Conservation (phyloP, 2,113 vertebrate genomes). For the Antidorcas marsupialis region DNA sequence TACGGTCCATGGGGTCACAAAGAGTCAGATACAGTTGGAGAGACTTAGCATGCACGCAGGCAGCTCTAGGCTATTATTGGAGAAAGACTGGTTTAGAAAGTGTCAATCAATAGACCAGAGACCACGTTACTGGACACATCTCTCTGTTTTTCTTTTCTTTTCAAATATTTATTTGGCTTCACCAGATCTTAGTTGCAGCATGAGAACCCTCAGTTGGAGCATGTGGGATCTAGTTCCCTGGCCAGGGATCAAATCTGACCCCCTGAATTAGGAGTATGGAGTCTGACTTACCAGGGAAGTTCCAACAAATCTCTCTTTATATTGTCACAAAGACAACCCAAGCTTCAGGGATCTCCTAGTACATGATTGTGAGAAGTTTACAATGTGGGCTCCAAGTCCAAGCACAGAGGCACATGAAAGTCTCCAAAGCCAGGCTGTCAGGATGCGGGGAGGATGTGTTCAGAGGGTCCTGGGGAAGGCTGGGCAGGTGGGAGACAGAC, state of each 20-base stretch:
- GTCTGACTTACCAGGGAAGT: neutral
- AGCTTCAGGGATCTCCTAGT: neutral
- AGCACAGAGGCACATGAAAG: neutral
- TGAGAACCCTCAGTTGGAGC: neutral
- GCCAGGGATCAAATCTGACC: neutral
- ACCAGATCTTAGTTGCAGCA: neutral
- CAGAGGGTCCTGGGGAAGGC: neutral
- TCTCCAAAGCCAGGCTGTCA: neutral
- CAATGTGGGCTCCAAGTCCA: neutral
- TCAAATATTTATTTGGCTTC: neutral
- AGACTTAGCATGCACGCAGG: fast-evolving
- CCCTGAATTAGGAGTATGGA: neutral
- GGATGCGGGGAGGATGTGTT: neutral
- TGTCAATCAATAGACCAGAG: neutral
- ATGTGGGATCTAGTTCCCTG: neutral
- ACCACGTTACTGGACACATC: fast-evolving
- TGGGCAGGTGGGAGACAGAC: neutral
- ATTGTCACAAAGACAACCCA: neutral
- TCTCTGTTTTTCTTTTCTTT: neutral
- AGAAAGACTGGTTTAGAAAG: neutral
- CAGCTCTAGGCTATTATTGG: neutral
- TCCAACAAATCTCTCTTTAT: neutral
- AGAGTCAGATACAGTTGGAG: neutral
- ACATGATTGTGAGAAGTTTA: neutral
- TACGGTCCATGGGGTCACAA: neutral